These are phyloP conservation scores for Urosaurus nigricauda DNA, from an alignment of 2,797 vertebrate genomes.

Conservation along the genomic window DNA sequence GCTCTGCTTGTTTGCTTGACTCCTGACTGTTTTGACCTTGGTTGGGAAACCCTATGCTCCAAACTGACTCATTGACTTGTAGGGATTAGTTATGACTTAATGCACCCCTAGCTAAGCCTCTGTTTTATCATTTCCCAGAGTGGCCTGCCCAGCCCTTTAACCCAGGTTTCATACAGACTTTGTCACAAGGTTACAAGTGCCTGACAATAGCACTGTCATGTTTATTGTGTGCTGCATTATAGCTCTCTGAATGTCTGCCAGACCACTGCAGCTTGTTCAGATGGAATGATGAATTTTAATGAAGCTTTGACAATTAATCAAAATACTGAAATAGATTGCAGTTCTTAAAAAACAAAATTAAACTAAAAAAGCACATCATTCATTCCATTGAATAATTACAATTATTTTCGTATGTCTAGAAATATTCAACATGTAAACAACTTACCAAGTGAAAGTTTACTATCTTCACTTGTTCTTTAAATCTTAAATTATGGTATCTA, in stretches of 20 bases:
- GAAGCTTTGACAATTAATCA: constrained; percentile 77
- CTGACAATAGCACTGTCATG: constrained; percentile 52
- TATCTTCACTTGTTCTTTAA: background rate
- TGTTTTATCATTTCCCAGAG: too few species aligned
- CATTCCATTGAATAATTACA: constrained; percentile 70
- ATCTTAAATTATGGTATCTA: background rate
- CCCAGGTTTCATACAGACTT: too few species aligned
- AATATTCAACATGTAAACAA: constrained; percentile 14
- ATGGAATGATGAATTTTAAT: constrained; percentile 80
- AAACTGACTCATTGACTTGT: too few species aligned
- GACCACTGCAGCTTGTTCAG: constrained; percentile 78
- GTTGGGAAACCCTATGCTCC: too few species aligned
- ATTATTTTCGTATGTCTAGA: constrained; percentile 63
- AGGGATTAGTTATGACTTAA: too few species aligned
- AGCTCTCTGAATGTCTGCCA: constrained; percentile 82
- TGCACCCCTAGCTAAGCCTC: too few species aligned
- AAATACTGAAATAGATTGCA: constrained; percentile 77
- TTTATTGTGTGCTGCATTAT: constrained; percentile 77
- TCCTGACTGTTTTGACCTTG: too few species aligned
- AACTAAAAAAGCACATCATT: constrained; percentile 73
- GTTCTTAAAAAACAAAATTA: constrained; percentile 73
- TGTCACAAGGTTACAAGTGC: too few species aligned
- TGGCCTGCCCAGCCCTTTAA: too few species aligned
- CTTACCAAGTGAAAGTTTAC: background rate
- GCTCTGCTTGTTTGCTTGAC: too few species aligned